Percentiles rank a stretch among this genome's conserved stretches.
Evolutionary conservation across 2,797 vertebrate species (phyloP).

Genomic region (Argya squamiceps): DNA sequence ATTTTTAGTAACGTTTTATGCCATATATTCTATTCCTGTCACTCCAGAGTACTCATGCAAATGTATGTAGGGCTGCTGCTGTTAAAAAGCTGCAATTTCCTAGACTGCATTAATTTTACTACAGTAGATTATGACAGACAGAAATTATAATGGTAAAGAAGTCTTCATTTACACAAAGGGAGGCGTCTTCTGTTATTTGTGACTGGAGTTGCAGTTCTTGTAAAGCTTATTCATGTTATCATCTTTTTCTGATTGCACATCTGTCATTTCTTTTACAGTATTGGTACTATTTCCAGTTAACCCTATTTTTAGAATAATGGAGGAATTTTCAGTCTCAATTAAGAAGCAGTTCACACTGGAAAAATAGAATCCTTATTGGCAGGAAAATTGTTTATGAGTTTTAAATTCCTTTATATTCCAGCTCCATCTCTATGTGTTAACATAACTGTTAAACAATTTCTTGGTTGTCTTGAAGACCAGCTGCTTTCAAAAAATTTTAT

Average conservation of each 20-base stretch:
- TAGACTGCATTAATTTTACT: constrained; percentile 31
- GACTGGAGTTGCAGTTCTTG: not conserved
- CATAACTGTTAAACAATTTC: not conserved
- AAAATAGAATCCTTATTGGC: constrained; percentile 32
- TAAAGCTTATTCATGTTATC: constrained; percentile 19
- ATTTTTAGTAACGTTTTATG: not conserved
- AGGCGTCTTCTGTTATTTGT: not conserved
- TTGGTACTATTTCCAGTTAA: constrained; percentile 35
- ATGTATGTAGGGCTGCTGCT: not conserved
- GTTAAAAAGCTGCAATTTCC: constrained; percentile 27
- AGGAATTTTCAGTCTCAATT: constrained; percentile 1
- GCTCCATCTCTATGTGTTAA: not conserved
- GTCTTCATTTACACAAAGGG: constrained; percentile 34
- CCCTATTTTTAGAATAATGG: constrained; percentile 60
- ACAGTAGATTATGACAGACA: constrained; percentile 32
- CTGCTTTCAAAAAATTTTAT: not conserved
- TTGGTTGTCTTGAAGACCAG: not conserved
- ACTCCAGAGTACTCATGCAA: not conserved
- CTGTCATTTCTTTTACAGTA: constrained; percentile 31
- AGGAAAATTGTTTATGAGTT: not conserved
- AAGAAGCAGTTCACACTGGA: constrained; percentile 21
- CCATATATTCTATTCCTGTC: not conserved
- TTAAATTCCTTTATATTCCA: not conserved
- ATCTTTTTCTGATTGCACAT: constrained; percentile 18
- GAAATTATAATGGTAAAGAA: constrained; percentile 2